A percentile compares a stretch with the other conserved stretches of the same genome.
Evolutionary conservation across 2,113 vertebrate species (phyloP).

Genomic region (Centropus unirufus): DNA sequence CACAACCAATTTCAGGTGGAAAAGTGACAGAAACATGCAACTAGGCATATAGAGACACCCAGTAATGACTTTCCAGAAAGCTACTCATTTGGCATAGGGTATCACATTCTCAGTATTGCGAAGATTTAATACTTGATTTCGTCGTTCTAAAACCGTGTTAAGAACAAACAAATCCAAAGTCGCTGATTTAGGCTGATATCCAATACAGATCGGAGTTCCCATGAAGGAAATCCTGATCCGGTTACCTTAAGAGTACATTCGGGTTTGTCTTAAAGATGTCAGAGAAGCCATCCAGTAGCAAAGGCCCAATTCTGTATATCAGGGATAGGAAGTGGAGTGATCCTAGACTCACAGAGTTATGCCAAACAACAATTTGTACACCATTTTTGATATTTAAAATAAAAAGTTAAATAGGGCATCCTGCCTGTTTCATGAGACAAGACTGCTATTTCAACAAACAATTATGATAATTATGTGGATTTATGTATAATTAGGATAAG

Average conservation of each 20-base stretch:
- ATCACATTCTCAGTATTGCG: neutral
- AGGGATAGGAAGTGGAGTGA: neutral
- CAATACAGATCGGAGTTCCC: rapidly evolving
- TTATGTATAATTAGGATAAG: neutral
- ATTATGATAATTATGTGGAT: neutral
- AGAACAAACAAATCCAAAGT: neutral
- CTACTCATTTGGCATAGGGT: neutral
- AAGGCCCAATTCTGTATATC: neutral
- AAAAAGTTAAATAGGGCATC: neutral
- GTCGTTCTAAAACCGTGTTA: neutral
- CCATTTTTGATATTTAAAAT: neutral
- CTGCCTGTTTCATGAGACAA: neutral
- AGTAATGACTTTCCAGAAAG: neutral
- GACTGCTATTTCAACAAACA: neutral
- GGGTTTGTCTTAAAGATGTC: neutral
- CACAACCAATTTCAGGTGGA: neutral
- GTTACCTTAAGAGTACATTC: neutral
- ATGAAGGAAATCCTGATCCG: neutral
- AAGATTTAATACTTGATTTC: neutral
- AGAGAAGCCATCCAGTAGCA: neutral
- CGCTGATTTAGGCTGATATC: neutral
- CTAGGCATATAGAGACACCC: neutral
- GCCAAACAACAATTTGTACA: neutral
- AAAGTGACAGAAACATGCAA: neutral
- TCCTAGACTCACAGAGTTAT: neutral